Base-by-base conservation (phyloP, 1,140 invertebrate genomes). In the Brachionus koreanus region DNA sequence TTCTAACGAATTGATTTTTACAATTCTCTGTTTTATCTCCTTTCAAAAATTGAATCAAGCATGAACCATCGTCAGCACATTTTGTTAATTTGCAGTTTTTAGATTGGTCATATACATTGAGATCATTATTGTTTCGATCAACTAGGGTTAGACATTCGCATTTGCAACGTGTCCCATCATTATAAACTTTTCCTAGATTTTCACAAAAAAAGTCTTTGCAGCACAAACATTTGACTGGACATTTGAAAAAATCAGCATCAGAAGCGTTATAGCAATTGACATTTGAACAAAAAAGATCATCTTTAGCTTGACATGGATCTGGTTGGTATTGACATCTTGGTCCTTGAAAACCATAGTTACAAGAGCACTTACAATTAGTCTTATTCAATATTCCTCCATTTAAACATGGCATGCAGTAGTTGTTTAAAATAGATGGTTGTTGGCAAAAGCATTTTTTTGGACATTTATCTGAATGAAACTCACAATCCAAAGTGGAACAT, bases 181-280 rank as follows among this genome's bases (percentile, higher is more conserved):
- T 35, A 13, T n/a, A 16, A 16, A 77, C 29, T 33, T 57, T 77
- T 37, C 49, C 76, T n/a, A 79, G 43, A 79, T 79, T 79, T 65
- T 79, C 35, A 43, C 76, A 79, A 2, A 10, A 25, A n/a, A 7
- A 16, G 19, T 79, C 57, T 19, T 79, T 57, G 25, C 76, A 79
- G 16, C 76, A 79, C 76, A 79, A 39, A 65, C 76, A 79, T 43
- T 79, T 79, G 12, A 37, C 33, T 61, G 76, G 76, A 65, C 76
- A 79, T 65, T 37, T 37, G 39, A 37, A 61, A 79, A 79, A 79
- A 2, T 79, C 76, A 2, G 49, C 7, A 61, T 79, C 46, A 13
- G 33, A 61, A 5, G 76, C 23, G 42, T 57, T 79, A 16, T 42
- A 79, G n/a, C 76, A 79, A 16, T 79, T 61, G 10, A 79, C 33